Base-by-base conservation (phyloP, 92 coral and sea anemone species). In the Zoanthus sansibaricus region DNA sequence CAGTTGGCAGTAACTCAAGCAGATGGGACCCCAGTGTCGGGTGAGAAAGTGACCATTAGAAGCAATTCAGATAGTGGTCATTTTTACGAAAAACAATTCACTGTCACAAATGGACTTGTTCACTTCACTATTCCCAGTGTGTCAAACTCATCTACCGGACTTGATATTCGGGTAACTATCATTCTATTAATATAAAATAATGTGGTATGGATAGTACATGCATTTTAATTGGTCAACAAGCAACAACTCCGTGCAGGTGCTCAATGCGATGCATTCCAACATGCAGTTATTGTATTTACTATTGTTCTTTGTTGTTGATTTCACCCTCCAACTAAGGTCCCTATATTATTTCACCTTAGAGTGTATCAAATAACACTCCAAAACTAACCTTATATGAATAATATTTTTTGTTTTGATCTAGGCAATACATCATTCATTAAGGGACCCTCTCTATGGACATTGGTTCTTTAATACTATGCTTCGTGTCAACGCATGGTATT, bases 101-200 rank as follows among this genome's bases (percentile, higher is more conserved):
- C 74, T 42, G 75, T 80, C 20, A 20, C 59, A 17, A 80, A 66
- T 13, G 75, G 85, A 80, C 47, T 80, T 1, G 74, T 66, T 70
- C 58, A 66, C 6, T 80, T 80, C 10, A 80, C 85, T 14, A 64
- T 80, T 25, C 18, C 48, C 58, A 42, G 62, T 17, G 33, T 79
- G 44, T 7, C 72, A 37, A 44, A 15, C 9, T 4, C 16, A 5
- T n/a, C 42, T 47, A 18, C 61, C 7, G 11, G 18, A 42, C 10
- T 80, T 58, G 0, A 20, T 5, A 62, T 80, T 64, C n/a, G 30
- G 56, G 85, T 80, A 80, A 80, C 20, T 66, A 8, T 6, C 7
- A 49, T 49, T 49, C 55, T 49, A 49, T 49, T 17, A 25, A 1
- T 33, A 37, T 37, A 37, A 2, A 37, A 37, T 37, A 0, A 37